Percentiles rank a stretch among this genome's conserved stretches.
Conservation (phyloP, 2,113 vertebrate genomes). For the Columba janthina region DNA sequence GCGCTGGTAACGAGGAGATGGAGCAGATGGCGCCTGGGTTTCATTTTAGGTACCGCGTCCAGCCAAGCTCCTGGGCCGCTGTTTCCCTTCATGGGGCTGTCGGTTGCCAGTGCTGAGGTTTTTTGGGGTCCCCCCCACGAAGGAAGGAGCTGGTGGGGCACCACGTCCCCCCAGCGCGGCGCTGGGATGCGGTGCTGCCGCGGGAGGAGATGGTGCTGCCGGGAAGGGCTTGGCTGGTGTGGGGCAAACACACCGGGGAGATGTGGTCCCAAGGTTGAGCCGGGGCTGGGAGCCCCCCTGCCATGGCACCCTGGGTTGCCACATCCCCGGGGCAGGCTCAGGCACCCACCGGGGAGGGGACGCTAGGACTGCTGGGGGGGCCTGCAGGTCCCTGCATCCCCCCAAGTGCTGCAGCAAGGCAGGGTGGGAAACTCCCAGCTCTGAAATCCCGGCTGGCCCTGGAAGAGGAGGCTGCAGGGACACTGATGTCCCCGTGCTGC, state of each 20-base stretch:
- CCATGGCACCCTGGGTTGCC: not conserved
- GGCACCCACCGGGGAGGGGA: accelerated
- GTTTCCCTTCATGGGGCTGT: not conserved
- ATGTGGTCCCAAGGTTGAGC: not conserved
- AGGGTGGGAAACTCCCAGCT: not conserved
- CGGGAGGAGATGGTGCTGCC: accelerated
- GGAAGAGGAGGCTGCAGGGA: not conserved
- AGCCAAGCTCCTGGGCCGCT: not conserved
- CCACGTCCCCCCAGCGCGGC: accelerated
- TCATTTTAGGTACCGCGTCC: conserved; percentile 44
- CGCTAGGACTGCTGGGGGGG: not conserved
- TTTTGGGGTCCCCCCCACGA: not conserved
- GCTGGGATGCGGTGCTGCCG: not conserved
- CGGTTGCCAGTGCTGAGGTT: not conserved
- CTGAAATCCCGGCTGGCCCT: not conserved
- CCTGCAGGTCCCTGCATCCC: not conserved
- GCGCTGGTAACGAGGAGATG: not conserved
- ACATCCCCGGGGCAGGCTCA: not conserved
- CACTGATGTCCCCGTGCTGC: accelerated
- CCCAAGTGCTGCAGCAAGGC: not conserved
- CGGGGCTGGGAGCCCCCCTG: not conserved
- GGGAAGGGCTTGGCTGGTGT: not conserved
- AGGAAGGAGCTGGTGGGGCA: not conserved
- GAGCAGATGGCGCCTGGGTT: conserved; percentile 57
- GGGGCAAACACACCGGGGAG: not conserved